These are phyloP conservation scores for Chondrilla cf. caribensis DNA, from an alignment of 37 sponge, comb jelly and placozoan species.

Conservation along the genomic window DNA sequence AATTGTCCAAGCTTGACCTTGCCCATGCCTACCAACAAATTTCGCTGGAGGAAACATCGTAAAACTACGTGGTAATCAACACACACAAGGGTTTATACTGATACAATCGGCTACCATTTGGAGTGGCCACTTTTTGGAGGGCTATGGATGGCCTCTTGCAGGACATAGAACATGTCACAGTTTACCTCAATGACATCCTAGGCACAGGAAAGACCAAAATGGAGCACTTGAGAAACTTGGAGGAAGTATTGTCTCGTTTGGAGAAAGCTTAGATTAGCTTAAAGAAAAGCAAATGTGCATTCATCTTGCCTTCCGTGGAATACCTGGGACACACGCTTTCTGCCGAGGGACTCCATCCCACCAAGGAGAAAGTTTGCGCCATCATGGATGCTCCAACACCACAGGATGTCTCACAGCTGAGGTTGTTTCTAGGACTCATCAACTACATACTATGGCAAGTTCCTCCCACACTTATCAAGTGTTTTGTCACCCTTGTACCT, in stretches of 20 bases:
- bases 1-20: neutral
- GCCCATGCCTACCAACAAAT: slow-evolving; percentile 16
- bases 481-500: too few relatives aligned
- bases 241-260: neutral
- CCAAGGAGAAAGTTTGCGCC: neutral
- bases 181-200: slow-evolving; percentile 9
- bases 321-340: slow-evolving; percentile 19
- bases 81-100: slow-evolving; percentile 4
- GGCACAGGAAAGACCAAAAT: slow-evolving; percentile 5
- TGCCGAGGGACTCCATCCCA: slow-evolving; percentile 10
- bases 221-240: slow-evolving; percentile 1
- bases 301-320: neutral
- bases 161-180: neutral
- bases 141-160: neutral
- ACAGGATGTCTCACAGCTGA: slow-evolving; percentile 14
- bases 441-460: slow-evolving; percentile 24
- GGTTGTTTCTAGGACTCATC: slow-evolving; percentile 14
- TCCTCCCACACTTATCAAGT: slow-evolving; percentile 1
- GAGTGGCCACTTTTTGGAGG: neutral
- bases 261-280: neutral
- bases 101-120: neutral
- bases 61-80: neutral
- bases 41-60: neutral
- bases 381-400: slow-evolving; percentile 31
- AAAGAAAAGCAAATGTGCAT: neutral